Conservation (phyloP, 2,113 vertebrate genomes). For the Strix aluco region DNA sequence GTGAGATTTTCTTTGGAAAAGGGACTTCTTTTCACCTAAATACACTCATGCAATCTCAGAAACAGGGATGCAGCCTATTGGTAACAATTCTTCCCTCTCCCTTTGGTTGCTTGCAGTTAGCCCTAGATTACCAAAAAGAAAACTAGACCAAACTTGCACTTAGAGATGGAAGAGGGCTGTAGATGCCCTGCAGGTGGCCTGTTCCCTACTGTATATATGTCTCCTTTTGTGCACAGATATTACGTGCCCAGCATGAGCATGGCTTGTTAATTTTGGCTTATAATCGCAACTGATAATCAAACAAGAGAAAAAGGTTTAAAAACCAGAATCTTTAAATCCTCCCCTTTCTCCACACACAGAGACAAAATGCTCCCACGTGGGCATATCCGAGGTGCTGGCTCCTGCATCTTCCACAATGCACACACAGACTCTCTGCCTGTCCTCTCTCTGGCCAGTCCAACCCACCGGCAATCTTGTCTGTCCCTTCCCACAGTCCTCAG, state of each 20-base stretch:
- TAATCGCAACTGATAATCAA: background rate
- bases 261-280: background rate
- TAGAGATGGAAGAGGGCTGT: background rate
- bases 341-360: background rate
- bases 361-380: background rate
- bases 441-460: background rate
- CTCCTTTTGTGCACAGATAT: background rate
- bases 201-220: background rate
- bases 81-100: background rate
- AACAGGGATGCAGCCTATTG: background rate
- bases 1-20: background rate
- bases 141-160: background rate
- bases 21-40: background rate
- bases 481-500: background rate
- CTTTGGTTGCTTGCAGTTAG: background rate
- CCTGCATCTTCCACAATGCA: background rate
- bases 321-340: background rate
- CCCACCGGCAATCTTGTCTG: background rate
- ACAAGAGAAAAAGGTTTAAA: background rate
- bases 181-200: background rate
- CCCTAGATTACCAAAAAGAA: background rate
- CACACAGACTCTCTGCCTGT: background rate
- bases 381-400: rapidly evolving
- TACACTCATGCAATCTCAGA: background rate
- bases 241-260: background rate